Evolutionary conservation across 2,888 invertebrate species (phyloP), one percentile per base, ranked within the genome.

Genomic region (Anticlea derivata): DNA sequence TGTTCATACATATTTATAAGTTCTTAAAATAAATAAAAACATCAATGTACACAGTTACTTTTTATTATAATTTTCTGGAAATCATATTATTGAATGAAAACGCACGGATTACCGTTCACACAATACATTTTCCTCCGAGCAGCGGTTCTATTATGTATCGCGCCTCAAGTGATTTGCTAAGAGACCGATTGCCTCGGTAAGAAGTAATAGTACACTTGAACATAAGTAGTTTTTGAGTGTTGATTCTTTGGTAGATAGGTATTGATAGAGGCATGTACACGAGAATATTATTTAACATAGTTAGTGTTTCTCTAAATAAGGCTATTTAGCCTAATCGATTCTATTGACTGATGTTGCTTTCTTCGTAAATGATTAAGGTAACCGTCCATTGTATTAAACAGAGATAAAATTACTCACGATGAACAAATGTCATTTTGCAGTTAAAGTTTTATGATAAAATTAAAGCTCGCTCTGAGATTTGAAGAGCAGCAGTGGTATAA

Each of bases 111-210:
- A n/a, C n/a, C 22, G 23, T 23, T 23, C 3, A 31, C 30, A 22
- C 17, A 43, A 39, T 33, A 43, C 24, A 31, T 45, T 49, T 45
- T 49, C 30, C 17, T 26, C 51, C 13, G 17, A 43, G 41, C 37
- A 23, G 41, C 37, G 24, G 23, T 52, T 55, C 57, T 63, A 64
- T 63, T 62, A 61, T 59, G 62, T 61, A 41, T 38, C 33, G 27
- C 60, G 60, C 58, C 56, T 62, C 51, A 50, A 58, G 61, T 58
- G 60, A 63, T 63, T 61, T 62, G 65, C 65, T 63, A 65, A 65
- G 59, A 63, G 46, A 52, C 60, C 55, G 60, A 63, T 63, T 65
- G 60, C 61, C 55, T 50, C 55, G 54, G 39, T 61, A 49, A 54
- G 40, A 49, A 56, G 51, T 56, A 61, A 63, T 60, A 61, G 61